Base-by-base conservation (phyloP, 2,113 vertebrate species). In the Leucoraja erinaceus region DNA sequence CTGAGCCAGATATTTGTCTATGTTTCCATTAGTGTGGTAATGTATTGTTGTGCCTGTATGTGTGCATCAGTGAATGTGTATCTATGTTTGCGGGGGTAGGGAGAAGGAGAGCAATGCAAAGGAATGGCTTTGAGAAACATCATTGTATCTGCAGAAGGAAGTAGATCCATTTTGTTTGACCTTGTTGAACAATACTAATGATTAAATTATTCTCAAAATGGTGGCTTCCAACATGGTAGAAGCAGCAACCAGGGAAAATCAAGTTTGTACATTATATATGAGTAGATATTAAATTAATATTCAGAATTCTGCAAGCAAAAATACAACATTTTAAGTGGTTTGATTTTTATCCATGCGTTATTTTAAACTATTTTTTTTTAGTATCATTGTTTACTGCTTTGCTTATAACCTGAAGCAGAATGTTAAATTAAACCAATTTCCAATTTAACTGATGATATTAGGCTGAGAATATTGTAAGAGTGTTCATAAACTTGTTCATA, bases 141-240 rank as follows among this genome's bases (percentile, higher is more conserved):
- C 83, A 31, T 63, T 88, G 59, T 63, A 88, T 86, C 12, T 5
- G 56, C 56, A 31, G 47, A 88, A 88, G 83, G 59, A 66, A 88
- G 59, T 12, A 63, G 12, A 88, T 16, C 22, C 22, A 88, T 88
- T 66, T 88, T 31, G 59, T 88, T 83, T 88, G 83, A 88, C 83
- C 28, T 88, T 88, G 81, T 61, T 28, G 28, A 86, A 86, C 56
- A 86, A 86, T 59, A 56, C 61, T 56, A 61, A 59, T 56, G 25
- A 59, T 88, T 31, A 66, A 63, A 63, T 63, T 88, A 63, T 88
- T 66, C 59, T 66, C n/a, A 14, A 88, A 88, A 88, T 88, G 83
- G 83, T 88, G 83, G 14, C 56, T 86, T 86, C 56, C 81, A 86
- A 10, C 54, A 61, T 61, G 9, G 56, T 59, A 86, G 25, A 86